Conservation (phyloP, 2,113 vertebrate genomes). For the Gulo gulo region DNA sequence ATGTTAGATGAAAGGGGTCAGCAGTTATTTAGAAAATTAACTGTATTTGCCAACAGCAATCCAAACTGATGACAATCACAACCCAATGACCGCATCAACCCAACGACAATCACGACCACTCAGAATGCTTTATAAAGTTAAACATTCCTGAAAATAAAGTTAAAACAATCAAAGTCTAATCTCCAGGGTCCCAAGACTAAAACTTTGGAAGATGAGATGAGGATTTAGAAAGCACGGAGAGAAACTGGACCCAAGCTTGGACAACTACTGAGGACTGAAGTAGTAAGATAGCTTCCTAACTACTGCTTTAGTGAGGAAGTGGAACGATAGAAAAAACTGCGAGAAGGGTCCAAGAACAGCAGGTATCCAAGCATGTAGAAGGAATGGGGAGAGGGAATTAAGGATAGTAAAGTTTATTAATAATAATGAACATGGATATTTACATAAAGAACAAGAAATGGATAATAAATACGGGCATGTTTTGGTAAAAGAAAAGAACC, state of each 20-base stretch:
- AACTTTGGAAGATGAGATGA: background rate
- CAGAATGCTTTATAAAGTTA: background rate
- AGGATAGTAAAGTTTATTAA: background rate
- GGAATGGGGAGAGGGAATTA: background rate
- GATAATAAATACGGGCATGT: background rate
- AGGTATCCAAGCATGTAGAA: background rate
- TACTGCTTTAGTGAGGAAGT: background rate
- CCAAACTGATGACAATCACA: background rate
- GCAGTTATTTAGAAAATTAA: background rate
- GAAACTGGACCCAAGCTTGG: background rate
- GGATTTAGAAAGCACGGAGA: background rate
- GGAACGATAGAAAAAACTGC: background rate
- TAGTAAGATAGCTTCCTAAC: background rate
- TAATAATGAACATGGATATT: background rate
- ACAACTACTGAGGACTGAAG: background rate
- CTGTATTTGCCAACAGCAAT: background rate
- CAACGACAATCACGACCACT: background rate
- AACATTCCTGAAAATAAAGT: background rate
- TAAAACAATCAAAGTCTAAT: background rate
- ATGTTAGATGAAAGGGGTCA: background rate
- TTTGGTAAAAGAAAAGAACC: background rate
- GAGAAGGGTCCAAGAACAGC: background rate
- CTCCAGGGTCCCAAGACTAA: background rate
- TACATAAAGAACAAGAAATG: background rate
- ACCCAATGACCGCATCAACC: background rate